Evolutionary conservation across 2,888 invertebrate genomes (phyloP).

Genomic region (Copidosoma aretas): DNA sequence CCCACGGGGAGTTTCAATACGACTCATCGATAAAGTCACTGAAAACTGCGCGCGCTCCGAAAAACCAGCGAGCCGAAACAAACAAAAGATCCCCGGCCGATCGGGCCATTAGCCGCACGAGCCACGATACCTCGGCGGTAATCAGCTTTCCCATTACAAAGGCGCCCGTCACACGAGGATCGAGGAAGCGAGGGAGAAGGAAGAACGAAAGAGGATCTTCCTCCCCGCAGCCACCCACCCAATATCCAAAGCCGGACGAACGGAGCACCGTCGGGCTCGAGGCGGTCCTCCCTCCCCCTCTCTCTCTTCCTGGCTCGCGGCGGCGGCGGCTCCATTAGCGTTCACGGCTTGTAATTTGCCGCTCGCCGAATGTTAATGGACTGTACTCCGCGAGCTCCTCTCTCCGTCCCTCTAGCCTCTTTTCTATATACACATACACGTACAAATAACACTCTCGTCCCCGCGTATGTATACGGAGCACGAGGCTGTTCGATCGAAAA

Average conservation of each 20-base stretch:
- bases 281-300: neutral
- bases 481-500: neutral
- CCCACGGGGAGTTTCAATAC: no score
- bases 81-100: no score
- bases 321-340: constrained; percentile 55
- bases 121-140: no score
- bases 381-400: constrained; percentile 49
- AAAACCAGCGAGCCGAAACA: no score
- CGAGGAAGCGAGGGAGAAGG: neutral
- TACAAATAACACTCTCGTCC: neutral
- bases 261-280: constrained; percentile 48
- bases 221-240: constrained; percentile 27
- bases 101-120: neutral
- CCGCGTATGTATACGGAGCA: neutral
- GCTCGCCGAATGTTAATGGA: constrained; percentile 62
- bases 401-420: constrained; percentile 27
- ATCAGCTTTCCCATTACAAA: no score
- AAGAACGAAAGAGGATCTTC: neutral
- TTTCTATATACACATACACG: constrained; percentile 28
- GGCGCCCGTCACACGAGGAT: neutral
- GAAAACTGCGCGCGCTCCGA: no score
- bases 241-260: constrained; percentile 4
- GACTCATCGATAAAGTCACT: no score
- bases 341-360: constrained; percentile 61
- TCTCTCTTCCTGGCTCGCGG: neutral